Evolutionary conservation across 2,797 vertebrate species (phyloP).

Genomic region (Myotis daubentonii): DNA sequence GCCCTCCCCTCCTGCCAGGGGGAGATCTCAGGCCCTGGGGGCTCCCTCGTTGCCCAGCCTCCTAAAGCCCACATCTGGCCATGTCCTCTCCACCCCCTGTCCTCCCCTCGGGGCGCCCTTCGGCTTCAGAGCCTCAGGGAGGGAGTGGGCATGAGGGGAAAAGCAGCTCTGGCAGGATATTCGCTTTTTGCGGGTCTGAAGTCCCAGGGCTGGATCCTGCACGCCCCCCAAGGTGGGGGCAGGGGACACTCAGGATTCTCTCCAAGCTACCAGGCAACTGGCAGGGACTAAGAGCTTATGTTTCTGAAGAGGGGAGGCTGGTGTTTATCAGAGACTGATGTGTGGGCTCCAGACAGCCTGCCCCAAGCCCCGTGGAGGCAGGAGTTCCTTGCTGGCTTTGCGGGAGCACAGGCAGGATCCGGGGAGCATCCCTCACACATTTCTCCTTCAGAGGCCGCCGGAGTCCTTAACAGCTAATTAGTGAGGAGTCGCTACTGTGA

Average conservation of each 20-base stretch:
- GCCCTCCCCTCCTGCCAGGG: background rate
- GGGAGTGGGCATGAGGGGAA: background rate
- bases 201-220: background rate
- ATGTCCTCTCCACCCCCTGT: too few relatives aligned
- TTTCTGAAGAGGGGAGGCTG: slow-evolving; percentile 51
- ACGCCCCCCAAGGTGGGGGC: background rate
- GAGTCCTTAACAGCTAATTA: slow-evolving; percentile 68
- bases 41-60: background rate
- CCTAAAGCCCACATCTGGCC: background rate
- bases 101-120: background rate
- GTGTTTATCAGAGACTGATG: slow-evolving; percentile 53
- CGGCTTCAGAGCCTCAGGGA: background rate
- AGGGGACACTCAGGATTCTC: background rate
- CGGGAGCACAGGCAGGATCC: background rate
- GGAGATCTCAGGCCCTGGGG: background rate
- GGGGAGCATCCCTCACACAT: slow-evolving; percentile 42
- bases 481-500: background rate
- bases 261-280: slow-evolving; percentile 41
- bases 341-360: background rate
- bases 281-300: slow-evolving; percentile 31
- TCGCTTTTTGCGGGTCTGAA: background rate
- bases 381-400: slow-evolving; percentile 43
- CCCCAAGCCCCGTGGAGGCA: slow-evolving; percentile 35
- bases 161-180: background rate
- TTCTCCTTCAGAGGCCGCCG: slow-evolving; percentile 36